Evolutionary conservation across 2,113 vertebrate genomes (phyloP).

Genomic region (Xyrauchen texanus): DNA sequence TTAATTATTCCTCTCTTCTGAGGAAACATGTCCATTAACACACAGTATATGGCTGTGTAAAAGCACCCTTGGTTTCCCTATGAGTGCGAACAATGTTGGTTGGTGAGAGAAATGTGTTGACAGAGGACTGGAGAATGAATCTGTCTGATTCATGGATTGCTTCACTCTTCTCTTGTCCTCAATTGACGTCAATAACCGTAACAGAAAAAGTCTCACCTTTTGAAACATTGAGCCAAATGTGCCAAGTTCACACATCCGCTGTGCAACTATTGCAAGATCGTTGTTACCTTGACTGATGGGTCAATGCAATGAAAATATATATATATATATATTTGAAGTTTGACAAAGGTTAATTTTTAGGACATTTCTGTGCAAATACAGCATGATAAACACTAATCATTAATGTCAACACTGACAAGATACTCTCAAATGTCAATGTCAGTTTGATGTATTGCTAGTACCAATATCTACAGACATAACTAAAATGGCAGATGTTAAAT

Average conservation of each 20-base stretch:
- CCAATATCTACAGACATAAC: too few relatives aligned
- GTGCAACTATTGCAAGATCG: conserved; percentile 18
- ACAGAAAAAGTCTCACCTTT: conserved; percentile 32
- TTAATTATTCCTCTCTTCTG: background rate
- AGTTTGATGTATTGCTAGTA: too few relatives aligned
- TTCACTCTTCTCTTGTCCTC: conserved; percentile 25
- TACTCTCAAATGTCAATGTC: too few relatives aligned
- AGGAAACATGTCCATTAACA: background rate
- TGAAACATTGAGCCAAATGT: conserved; percentile 30
- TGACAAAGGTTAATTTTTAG: too few relatives aligned
- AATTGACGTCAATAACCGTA: conserved; percentile 45
- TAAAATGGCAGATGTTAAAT: too few relatives aligned
- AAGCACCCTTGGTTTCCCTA: background rate
- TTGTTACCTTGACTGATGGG: too few relatives aligned
- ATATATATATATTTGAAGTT: too few relatives aligned
- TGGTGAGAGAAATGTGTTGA: too few relatives aligned
- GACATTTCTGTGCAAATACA: too few relatives aligned
- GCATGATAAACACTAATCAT: too few relatives aligned
- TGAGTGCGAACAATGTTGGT: background rate
- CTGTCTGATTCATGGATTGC: conserved; percentile 50
- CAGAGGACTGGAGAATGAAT: conserved; percentile 23
- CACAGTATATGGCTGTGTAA: background rate
- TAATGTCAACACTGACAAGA: too few relatives aligned
- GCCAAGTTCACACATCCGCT: conserved; percentile 38
- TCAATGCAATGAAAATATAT: too few relatives aligned